A percentile compares a stretch with the other conserved stretches of the same genome.
These are phyloP conservation scores for Tachina lurida DNA, from an alignment of 2,888 invertebrate species.

Conservation along the genomic window DNA sequence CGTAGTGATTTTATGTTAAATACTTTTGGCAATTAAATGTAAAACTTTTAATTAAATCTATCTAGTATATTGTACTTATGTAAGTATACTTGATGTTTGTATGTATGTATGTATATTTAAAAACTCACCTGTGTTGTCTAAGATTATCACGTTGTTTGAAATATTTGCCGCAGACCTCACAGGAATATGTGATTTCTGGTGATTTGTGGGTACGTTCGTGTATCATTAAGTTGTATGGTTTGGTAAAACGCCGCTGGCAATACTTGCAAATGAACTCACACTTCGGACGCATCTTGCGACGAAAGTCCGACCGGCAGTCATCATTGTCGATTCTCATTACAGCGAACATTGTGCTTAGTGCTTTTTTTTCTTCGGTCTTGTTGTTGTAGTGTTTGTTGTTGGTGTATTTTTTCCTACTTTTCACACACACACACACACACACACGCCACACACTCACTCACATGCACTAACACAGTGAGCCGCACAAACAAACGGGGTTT, in stretches of 20 bases:
- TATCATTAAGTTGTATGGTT: conserved; percentile 99
- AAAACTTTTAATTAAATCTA: conserved; percentile 3
- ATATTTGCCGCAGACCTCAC: conserved; percentile 98
- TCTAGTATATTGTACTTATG: background rate
- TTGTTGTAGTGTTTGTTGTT: conserved; percentile 51
- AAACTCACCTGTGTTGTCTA: conserved; percentile 94
- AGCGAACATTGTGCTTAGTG: conserved; percentile 87
- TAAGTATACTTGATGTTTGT: background rate
- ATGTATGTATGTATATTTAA: background rate
- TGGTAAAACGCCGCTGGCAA: conserved; percentile 98
- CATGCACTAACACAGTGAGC: conserved; percentile 17
- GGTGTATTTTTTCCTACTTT: conserved; percentile 46
- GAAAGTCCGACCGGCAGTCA: conserved; percentile 92
- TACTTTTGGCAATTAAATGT: background rate
- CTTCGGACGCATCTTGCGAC: conserved; percentile 94
- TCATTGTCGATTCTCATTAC: conserved; percentile 95
- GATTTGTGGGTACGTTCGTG: conserved; percentile 99
- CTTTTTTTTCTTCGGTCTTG: conserved; percentile 57
- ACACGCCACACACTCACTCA: background rate
- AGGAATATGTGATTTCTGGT: conserved; percentile 97
- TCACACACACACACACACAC: conserved; percentile 47
- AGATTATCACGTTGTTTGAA: conserved; percentile 99
- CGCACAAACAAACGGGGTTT: conserved; percentile 27
- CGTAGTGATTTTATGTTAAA: background rate
- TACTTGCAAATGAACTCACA: conserved; percentile 99